These are phyloP conservation scores for Helleia helle DNA, from an alignment of 2,888 invertebrate genomes.

Conservation along the genomic window DNA sequence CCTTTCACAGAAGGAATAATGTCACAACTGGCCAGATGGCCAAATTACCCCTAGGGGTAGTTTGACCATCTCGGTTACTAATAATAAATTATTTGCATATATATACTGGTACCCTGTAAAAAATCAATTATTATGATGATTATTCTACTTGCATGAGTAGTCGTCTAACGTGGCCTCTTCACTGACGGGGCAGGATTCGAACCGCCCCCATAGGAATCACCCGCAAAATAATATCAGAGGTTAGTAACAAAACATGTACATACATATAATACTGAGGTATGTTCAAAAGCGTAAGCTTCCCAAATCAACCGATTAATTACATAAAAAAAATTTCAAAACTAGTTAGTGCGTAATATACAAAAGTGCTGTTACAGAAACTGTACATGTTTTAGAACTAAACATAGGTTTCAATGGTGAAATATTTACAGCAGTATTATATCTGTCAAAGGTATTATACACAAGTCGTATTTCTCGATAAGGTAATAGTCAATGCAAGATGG, in stretches of 20 bases:
- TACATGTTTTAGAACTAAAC: conserved; percentile 77
- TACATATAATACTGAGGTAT: conserved; percentile 66
- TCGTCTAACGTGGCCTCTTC: conserved; percentile 48
- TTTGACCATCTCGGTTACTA: conserved; percentile 61
- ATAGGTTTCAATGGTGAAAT: conserved; percentile 69
- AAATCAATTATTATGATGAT: conserved; percentile 68
- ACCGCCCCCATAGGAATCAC: conserved; percentile 39
- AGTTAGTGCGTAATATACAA: conserved; percentile 73
- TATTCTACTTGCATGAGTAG: conserved; percentile 58
- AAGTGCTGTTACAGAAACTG: conserved; percentile 73
- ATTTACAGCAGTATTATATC: conserved; percentile 71
- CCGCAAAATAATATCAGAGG: conserved; percentile 56
- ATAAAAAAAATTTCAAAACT: conserved; percentile 69
- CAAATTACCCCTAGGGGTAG: conserved; percentile 56
- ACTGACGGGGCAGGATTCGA: conserved; percentile 40
- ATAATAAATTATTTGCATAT: conserved; percentile 52
- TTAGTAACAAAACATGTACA: conserved; percentile 76
- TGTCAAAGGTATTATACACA: conserved; percentile 66
- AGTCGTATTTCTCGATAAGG: conserved; percentile 64
- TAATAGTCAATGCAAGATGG: conserved; percentile 72
- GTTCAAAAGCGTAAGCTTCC: conserved; percentile 72
- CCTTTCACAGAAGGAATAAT: conserved; percentile 91
- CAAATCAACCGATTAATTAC: conserved; percentile 60
- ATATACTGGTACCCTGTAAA: conserved; percentile 69
- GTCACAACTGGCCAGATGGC: conserved; percentile 81